Conservation (phyloP, 2,113 vertebrate genomes). For the Rhea americana region DNA sequence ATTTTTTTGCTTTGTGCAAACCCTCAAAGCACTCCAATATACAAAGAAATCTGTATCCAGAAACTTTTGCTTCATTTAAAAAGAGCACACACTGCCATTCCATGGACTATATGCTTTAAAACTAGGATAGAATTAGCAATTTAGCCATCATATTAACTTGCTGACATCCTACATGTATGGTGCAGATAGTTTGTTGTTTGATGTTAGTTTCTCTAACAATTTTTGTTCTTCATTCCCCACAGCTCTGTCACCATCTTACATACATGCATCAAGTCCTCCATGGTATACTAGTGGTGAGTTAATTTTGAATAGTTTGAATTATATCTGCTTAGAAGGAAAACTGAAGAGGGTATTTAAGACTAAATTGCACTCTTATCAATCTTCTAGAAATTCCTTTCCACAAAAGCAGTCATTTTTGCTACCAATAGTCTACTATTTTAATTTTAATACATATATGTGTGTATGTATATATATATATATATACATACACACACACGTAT, state of each 20-base stretch:
- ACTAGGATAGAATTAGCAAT: neutral
- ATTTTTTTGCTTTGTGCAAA: neutral
- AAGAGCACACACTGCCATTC: neutral
- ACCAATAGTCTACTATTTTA: neutral
- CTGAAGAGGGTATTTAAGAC: neutral
- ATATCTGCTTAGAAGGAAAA: neutral
- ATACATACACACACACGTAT: too few relatives aligned
- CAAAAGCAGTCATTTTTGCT: neutral
- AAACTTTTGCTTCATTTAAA: neutral
- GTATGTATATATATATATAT: too few relatives aligned
- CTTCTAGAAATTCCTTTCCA: neutral
- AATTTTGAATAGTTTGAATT: neutral
- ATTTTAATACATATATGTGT: neutral
- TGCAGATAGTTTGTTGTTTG: neutral
- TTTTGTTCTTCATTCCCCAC: neutral
- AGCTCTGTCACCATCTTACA: neutral
- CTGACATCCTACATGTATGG: neutral
- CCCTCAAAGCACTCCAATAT: neutral
- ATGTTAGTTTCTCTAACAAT: neutral
- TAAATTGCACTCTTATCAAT: neutral
- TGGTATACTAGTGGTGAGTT: constrained; percentile 63
- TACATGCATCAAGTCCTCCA: accelerated
- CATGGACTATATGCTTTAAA: neutral
- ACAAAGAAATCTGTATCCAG: neutral
- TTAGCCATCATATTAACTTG: neutral